phyloP scores from a whole-genome alignment of 64 coral and sea anemone species.

The Catalaphyllia jardinei region DNA sequence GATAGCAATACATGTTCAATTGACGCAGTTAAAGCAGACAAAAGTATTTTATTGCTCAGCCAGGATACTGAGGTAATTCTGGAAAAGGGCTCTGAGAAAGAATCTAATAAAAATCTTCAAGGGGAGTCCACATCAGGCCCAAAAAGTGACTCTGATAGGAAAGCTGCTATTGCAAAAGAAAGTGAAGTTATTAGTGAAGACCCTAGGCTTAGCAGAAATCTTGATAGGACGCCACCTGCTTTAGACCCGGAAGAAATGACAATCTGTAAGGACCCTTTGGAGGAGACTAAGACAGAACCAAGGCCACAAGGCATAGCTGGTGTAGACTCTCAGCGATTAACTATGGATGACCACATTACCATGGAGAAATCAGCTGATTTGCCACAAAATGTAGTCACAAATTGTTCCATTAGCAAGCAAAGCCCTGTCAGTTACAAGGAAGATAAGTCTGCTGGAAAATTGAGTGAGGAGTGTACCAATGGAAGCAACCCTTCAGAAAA shows the following conservation, averaged over 20 bases:
- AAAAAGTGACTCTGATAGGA: background rate
- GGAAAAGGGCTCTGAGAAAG: background rate
- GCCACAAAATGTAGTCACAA: background rate
- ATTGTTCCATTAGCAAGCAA: background rate
- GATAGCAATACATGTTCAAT: background rate
- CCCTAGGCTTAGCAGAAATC: background rate
- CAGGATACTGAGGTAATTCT: background rate
- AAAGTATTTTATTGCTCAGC: background rate
- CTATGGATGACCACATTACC: too few species aligned
- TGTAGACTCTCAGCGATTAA: too few species aligned
- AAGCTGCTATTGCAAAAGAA: background rate
- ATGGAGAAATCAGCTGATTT: background rate
- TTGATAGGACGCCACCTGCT: background rate
- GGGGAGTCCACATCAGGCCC: background rate
- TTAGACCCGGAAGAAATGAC: background rate
- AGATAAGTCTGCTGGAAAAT: background rate
- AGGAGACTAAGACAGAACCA: background rate
- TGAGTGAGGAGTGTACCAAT: background rate
- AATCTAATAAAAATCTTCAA: background rate
- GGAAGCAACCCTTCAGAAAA: background rate
- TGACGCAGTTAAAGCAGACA: background rate
- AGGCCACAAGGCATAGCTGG: background rate
- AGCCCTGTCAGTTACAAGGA: background rate
- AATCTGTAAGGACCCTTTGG: background rate
- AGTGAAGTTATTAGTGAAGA: background rate